phyloP scores from a whole-genome alignment of 2,888 invertebrate genomes.

The Hypercompe scribonia region DNA sequence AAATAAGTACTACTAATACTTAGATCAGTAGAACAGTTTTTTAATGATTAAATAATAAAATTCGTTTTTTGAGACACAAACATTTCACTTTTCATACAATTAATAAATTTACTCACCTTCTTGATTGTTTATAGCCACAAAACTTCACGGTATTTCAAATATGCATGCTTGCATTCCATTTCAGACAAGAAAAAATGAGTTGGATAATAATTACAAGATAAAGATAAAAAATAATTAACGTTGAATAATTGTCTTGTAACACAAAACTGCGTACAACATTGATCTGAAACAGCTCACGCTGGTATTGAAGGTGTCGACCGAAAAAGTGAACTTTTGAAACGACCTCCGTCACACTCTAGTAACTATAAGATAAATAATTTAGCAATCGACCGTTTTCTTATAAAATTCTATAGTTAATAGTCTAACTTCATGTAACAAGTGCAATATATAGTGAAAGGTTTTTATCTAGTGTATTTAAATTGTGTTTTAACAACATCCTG shows the following conservation, averaged over 20 bases:
- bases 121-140: background rate
- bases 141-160: background rate
- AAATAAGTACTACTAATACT: background rate
- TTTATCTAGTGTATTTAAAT: background rate
- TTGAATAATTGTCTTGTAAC: background rate
- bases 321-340: slow-evolving; percentile 10
- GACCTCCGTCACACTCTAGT: slow-evolving; percentile 6
- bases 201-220: background rate
- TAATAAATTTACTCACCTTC: background rate
- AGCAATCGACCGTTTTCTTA: background rate
- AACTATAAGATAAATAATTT: slow-evolving; percentile 13
- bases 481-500: slow-evolving; percentile 18
- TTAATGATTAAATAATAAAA: background rate
- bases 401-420: slow-evolving; percentile 2
- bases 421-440: background rate
- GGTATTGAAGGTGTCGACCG: slow-evolving; percentile 37
- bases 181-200: background rate
- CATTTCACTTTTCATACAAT: background rate
- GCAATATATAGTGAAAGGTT: slow-evolving; percentile 6
- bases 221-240: background rate
- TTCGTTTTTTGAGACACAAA: background rate
- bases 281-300: slow-evolving; percentile 62
- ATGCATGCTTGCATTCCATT: background rate
- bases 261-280: slow-evolving; percentile 1
- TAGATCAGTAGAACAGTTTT: background rate